A percentile compares a stretch with the other conserved stretches of the same genome.
Conservation (phyloP, 2,888 invertebrate species). For the Megamerina dolium region DNA sequence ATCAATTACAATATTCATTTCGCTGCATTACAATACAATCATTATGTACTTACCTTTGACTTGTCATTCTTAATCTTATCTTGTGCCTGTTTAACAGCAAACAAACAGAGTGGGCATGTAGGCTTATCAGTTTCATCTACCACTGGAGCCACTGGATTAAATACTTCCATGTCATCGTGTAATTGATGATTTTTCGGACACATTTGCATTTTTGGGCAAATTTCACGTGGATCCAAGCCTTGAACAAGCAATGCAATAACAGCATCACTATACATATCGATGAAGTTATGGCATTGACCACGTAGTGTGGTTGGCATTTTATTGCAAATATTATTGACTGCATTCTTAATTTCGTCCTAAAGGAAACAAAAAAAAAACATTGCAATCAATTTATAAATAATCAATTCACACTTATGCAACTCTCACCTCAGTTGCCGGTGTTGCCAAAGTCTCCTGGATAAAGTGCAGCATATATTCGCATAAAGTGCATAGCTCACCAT, state of each 20-base stretch:
- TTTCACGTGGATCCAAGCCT: slow-evolving; percentile 45
- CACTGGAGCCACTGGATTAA: slow-evolving; percentile 40
- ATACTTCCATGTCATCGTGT: slow-evolving; percentile 53
- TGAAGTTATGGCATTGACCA: slow-evolving; percentile 66
- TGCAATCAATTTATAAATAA: no score
- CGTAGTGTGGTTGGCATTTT: slow-evolving; percentile 59
- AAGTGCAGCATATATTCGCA: slow-evolving; percentile 80
- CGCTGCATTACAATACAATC: neutral
- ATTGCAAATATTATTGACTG: slow-evolving; percentile 64
- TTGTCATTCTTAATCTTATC: slow-evolving; percentile 65
- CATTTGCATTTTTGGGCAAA: slow-evolving; percentile 64
- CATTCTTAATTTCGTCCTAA: slow-evolving; percentile 62
- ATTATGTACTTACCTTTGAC: slow-evolving; percentile 57
- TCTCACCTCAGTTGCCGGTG: slow-evolving; percentile 63
- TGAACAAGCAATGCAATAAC: slow-evolving; percentile 72
- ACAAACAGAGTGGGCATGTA: slow-evolving; percentile 77
- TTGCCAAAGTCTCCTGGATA: slow-evolving; percentile 66
- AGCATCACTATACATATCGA: slow-evolving; percentile 72
- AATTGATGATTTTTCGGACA: slow-evolving; percentile 55
- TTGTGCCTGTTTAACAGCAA: slow-evolving; percentile 74
- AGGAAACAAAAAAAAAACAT: slow-evolving; percentile 24
- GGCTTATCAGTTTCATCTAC: slow-evolving; percentile 53
- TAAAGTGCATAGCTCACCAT: slow-evolving; percentile 60
- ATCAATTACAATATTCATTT: neutral
- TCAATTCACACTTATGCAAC: no score